Percentiles rank a stretch among this genome's conserved stretches.
Evolutionary conservation across 2,113 vertebrate species (phyloP).

Genomic region (Galeopterus variegatus): DNA sequence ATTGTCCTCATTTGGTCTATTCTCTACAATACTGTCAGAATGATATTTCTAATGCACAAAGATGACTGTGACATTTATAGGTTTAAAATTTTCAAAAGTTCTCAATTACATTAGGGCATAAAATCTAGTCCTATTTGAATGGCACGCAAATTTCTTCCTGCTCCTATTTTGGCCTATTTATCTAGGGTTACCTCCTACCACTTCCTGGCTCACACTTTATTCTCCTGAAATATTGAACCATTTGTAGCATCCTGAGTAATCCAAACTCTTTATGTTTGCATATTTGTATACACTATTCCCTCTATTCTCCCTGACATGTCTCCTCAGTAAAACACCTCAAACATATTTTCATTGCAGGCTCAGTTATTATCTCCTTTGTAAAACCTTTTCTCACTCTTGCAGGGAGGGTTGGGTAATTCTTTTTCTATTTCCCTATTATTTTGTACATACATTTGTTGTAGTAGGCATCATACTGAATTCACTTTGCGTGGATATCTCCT

Average conservation of each 20-base stretch:
- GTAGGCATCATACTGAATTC: neutral
- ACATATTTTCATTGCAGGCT: neutral
- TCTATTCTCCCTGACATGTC: neutral
- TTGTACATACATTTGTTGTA: neutral
- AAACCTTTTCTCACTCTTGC: neutral
- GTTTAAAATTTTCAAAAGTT: neutral
- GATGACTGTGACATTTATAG: neutral
- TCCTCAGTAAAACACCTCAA: neutral
- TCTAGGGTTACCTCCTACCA: neutral
- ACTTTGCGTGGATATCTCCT: neutral
- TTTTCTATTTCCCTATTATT: constrained; percentile 39
- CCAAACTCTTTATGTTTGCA: neutral
- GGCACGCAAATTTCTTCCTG: neutral
- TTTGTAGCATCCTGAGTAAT: neutral
- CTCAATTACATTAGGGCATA: neutral
- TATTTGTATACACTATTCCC: neutral
- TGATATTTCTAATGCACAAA: neutral
- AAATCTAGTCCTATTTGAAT: neutral
- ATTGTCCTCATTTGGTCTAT: neutral
- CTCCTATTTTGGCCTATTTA: neutral
- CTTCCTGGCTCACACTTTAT: neutral
- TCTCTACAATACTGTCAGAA: neutral
- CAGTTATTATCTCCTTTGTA: neutral
- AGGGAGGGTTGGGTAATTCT: neutral
- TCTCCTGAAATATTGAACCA: neutral